phyloP scores from a whole-genome alignment of 2,113 vertebrate species.

The Vidua chalybeata region DNA sequence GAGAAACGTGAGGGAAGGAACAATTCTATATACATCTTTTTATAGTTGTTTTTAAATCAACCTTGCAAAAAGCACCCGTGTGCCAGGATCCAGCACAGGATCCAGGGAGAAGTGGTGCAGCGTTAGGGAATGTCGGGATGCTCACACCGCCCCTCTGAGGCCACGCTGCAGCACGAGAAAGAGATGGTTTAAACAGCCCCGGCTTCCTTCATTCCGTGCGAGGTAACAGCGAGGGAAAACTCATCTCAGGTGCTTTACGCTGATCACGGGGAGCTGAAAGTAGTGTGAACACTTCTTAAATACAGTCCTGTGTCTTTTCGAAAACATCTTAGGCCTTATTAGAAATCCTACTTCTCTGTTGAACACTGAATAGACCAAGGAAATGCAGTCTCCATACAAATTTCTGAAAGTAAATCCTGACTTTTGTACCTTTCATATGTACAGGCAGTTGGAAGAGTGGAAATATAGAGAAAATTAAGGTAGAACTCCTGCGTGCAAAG shows the following conservation, averaged over 20 bases:
- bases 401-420: background rate
- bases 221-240: background rate
- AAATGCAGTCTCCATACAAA: background rate
- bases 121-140: background rate
- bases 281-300: background rate
- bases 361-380: background rate
- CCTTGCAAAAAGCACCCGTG: background rate
- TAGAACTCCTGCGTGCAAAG: rapidly evolving
- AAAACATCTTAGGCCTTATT: background rate
- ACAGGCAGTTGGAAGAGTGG: background rate
- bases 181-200: background rate
- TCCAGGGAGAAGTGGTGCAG: background rate
- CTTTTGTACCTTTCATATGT: background rate
- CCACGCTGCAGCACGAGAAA: rapidly evolving
- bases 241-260: background rate
- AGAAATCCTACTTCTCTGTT: background rate
- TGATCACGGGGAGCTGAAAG: background rate
- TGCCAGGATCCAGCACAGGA: background rate
- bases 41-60: background rate
- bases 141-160: slow-evolving; percentile 38
- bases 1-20: background rate
- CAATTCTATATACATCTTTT: background rate
- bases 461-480: background rate
- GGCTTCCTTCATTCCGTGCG: background rate
- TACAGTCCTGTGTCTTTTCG: background rate